Conservation (phyloP, 2,888 invertebrate species). For the Clistopyga incitator region DNA sequence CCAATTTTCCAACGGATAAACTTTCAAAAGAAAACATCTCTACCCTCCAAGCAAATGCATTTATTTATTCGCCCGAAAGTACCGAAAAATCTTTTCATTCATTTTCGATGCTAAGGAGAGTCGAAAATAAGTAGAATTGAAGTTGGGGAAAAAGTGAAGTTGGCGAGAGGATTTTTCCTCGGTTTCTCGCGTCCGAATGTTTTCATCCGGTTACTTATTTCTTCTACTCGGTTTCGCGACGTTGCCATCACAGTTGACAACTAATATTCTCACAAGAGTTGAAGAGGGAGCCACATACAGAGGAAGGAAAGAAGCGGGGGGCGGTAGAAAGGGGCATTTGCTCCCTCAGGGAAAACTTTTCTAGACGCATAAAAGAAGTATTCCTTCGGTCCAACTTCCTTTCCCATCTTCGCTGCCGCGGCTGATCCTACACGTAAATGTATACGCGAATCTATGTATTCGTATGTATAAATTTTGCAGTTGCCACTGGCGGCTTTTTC, state of each 20-base stretch:
- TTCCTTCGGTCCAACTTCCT: slow-evolving; percentile 61
- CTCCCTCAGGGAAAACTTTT: slow-evolving; percentile 51
- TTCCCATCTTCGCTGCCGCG: slow-evolving; percentile 53
- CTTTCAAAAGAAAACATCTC: background rate
- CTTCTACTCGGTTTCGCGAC: slow-evolving; percentile 23
- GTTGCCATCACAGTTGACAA: slow-evolving; percentile 56
- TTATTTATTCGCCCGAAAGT: background rate
- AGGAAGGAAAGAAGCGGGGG: slow-evolving; percentile 58
- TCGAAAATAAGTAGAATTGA: background rate
- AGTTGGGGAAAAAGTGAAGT: background rate
- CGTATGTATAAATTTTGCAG: slow-evolving; percentile 47
- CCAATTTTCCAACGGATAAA: too few relatives aligned
- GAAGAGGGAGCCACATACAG: slow-evolving; percentile 55
- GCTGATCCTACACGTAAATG: slow-evolving; percentile 49
- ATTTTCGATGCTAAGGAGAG: background rate
- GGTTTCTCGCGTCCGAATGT: slow-evolving; percentile 35
- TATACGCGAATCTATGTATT: slow-evolving; percentile 36
- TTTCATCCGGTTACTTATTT: slow-evolving; percentile 36
- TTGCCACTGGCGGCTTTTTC: slow-evolving; percentile 27
- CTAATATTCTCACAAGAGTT: slow-evolving; percentile 54
- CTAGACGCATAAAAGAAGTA: slow-evolving; percentile 57
- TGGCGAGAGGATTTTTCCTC: background rate
- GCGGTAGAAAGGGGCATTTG: slow-evolving; percentile 11
- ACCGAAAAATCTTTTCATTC: background rate
- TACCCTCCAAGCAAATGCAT: background rate